phyloP scores from a whole-genome alignment of 2,113 vertebrate genomes.

The Larimichthys polyactis region DNA sequence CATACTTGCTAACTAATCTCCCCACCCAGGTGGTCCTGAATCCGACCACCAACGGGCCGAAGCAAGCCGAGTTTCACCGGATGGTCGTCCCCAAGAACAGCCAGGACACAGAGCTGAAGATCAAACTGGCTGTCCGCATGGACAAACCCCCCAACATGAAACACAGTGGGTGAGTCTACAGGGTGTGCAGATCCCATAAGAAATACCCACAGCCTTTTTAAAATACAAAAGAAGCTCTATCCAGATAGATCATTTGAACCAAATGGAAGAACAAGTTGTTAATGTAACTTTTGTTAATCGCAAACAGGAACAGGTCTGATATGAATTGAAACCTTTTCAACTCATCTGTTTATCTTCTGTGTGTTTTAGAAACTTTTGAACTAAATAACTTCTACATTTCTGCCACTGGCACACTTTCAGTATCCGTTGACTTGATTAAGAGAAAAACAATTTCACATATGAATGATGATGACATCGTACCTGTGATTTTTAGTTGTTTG shows the following conservation, averaged over 20 bases:
- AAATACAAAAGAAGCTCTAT: not conserved
- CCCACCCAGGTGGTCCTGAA: conserved; percentile 90
- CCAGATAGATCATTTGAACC: not conserved
- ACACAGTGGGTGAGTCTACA: conserved; percentile 92
- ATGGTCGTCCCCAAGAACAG: conserved; percentile 96
- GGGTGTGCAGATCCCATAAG: not conserved
- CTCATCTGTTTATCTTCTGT: no score
- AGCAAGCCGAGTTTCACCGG: conserved; percentile 92
- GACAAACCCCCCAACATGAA: conserved; percentile 99
- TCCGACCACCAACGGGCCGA: conserved; percentile 93
- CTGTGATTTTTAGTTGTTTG: not conserved
- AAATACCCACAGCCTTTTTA: not conserved
- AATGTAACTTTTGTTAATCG: no score
- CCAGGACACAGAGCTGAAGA: conserved; percentile 93
- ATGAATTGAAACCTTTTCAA: no score
- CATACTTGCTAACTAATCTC: not conserved
- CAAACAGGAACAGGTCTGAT: no score
- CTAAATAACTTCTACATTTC: not conserved
- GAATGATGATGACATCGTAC: no score
- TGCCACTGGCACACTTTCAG: not conserved
- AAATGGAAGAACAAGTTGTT: no score
- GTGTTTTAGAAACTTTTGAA: not conserved
- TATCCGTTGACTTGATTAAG: not conserved
- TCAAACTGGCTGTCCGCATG: conserved; percentile 96
- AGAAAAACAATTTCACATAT: no score